Evolutionary conservation across 2,888 invertebrate species (phyloP).

Genomic region (Drosophila monieri): DNA sequence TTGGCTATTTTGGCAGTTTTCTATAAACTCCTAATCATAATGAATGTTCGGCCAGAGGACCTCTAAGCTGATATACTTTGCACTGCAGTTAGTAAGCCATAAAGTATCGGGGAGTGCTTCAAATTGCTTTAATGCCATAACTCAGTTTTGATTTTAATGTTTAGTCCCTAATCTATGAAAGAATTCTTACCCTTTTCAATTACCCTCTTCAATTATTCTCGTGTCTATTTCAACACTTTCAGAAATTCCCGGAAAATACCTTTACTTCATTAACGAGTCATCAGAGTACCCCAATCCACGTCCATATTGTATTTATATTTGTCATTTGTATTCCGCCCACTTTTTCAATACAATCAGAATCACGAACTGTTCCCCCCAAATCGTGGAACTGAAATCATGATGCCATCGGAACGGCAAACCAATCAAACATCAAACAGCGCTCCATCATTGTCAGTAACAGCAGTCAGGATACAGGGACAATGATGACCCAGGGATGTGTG

Average conservation of each 20-base stretch:
- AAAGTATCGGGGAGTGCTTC: neutral
- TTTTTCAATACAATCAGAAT: conserved; percentile 11
- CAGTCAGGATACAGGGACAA: conserved; percentile 25
- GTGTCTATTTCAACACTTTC: conserved; percentile 18
- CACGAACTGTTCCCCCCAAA: conserved; percentile 11
- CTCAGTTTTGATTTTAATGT: neutral
- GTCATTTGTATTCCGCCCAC: conserved; percentile 44
- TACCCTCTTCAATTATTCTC: neutral
- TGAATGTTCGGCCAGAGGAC: conserved; percentile 59
- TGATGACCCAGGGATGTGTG: conserved; percentile 10
- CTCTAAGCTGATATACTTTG: conserved; percentile 6
- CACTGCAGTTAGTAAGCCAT: conserved; percentile 14
- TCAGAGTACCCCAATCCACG: conserved; percentile 16
- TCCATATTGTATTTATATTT: conserved; percentile 36
- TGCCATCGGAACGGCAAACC: conserved; percentile 56
- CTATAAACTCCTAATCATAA: conserved; percentile 72
- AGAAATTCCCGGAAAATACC: neutral
- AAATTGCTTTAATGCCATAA: neutral
- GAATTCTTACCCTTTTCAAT: neutral
- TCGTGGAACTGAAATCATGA: conserved; percentile 36
- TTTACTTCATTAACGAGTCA: conserved; percentile 55
- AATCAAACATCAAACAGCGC: conserved; percentile 60
- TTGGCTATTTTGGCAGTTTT: conserved; percentile 32
- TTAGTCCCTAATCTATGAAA: neutral
- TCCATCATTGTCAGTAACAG: conserved; percentile 71